Percentiles rank a stretch among this genome's conserved stretches.
These are phyloP conservation scores for Spialia ferax DNA, from an alignment of 2,888 invertebrate species.

Conservation along the genomic window DNA sequence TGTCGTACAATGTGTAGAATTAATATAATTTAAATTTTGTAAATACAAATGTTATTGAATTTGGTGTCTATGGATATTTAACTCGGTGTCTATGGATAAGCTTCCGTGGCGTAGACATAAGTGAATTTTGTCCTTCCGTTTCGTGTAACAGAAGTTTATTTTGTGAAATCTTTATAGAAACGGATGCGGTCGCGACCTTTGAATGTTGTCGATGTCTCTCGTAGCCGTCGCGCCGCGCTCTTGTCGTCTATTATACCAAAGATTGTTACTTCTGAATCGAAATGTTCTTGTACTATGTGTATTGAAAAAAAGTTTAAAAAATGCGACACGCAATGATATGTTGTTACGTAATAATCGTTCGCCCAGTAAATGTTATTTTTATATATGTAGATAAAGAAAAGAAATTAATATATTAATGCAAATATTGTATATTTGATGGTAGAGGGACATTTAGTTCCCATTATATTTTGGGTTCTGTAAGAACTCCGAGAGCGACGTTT, in stretches of 20 bases:
- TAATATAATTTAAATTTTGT: slow-evolving; percentile 13
- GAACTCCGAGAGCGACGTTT: slow-evolving; percentile 19
- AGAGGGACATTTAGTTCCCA: slow-evolving; percentile 20
- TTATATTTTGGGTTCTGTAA: slow-evolving; percentile 27
- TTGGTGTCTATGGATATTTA: slow-evolving; percentile 9
- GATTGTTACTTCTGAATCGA: slow-evolving; percentile 43
- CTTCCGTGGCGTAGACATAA: background rate
- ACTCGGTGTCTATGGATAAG: slow-evolving; percentile 5
- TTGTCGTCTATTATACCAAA: slow-evolving; percentile 43
- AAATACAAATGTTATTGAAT: slow-evolving; percentile 4
- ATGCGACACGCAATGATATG: slow-evolving; percentile 24
- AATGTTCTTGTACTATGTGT: slow-evolving; percentile 34
- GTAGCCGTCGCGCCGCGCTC: slow-evolving; percentile 17
- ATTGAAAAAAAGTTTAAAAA: slow-evolving; percentile 12
- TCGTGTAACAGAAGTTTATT: slow-evolving; percentile 19
- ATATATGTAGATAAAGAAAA: slow-evolving; percentile 43
- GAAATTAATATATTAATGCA: slow-evolving; percentile 38
- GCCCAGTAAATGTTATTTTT: slow-evolving; percentile 48
- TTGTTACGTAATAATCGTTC: slow-evolving; percentile 31
- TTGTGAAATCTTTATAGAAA: slow-evolving; percentile 15
- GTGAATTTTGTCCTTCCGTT: slow-evolving; percentile 23
- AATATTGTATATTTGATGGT: slow-evolving; percentile 25
- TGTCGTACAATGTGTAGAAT: slow-evolving; percentile 6
- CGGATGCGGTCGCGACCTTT: background rate
- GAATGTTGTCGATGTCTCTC: slow-evolving; percentile 4